Evolutionary conservation across 2,888 invertebrate species (phyloP).

Genomic region (Clitarchus hookeri): DNA sequence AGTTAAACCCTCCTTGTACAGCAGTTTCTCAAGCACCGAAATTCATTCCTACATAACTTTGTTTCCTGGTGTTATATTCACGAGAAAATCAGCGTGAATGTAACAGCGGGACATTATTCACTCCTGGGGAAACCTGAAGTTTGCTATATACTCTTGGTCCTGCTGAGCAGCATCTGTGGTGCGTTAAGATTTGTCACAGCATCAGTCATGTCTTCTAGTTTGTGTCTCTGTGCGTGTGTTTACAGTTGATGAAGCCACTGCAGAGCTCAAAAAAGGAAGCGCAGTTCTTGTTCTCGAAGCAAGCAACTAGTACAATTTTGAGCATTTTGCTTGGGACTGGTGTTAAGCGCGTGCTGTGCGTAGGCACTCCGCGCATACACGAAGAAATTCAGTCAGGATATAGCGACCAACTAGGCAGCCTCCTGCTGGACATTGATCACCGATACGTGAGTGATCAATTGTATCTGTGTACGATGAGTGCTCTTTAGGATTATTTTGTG

Average conservation of each 20-base stretch:
- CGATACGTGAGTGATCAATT: constrained; percentile 60
- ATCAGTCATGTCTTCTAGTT: not conserved
- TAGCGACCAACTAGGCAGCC: constrained; percentile 57
- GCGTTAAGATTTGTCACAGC: not conserved
- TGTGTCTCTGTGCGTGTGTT: not conserved
- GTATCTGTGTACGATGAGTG: no score
- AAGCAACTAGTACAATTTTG: constrained; percentile 67
- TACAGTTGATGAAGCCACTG: constrained; percentile 64
- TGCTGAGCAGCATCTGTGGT: no score
- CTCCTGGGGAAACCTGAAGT: no score
- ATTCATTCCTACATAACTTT: no score
- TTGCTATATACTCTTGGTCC: no score
- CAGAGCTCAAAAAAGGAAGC: constrained; percentile 81
- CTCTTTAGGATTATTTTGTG: no score
- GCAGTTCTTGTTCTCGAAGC: constrained; percentile 81
- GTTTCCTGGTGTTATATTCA: no score
- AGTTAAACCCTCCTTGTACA: no score
- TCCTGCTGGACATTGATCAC: constrained; percentile 81
- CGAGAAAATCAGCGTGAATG: no score
- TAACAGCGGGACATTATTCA: no score
- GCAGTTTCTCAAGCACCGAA: no score
- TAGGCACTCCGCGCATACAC: constrained; percentile 83
- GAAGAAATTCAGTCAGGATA: constrained; percentile 61
- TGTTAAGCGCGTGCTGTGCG: constrained; percentile 69
- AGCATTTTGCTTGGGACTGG: constrained; percentile 59